phyloP scores from a whole-genome alignment of 2,888 invertebrate genomes.

The Lydus trimaculatus region DNA sequence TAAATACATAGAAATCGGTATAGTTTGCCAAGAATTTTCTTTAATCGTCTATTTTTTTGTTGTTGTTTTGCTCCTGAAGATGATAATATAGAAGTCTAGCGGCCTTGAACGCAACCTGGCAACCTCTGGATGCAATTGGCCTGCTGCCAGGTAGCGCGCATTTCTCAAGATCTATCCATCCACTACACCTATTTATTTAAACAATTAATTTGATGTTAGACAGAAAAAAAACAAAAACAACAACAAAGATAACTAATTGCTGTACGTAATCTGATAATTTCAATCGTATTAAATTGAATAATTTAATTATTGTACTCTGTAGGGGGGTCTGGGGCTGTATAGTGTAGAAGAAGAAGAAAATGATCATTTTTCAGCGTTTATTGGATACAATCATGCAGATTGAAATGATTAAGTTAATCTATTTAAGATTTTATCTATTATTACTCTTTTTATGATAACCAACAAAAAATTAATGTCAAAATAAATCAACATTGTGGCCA shows the following conservation, averaged over 20 bases:
- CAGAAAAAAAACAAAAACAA: too few relatives aligned
- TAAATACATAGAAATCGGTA: background rate
- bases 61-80: background rate
- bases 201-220: too few relatives aligned
- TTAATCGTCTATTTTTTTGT: background rate
- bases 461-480: background rate
- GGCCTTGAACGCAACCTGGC: slow-evolving; percentile 27
- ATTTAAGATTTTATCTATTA: background rate
- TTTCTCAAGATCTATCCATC: slow-evolving; percentile 4
- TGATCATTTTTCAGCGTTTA: background rate
- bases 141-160: slow-evolving; percentile 17
- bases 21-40: background rate
- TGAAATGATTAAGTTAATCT: background rate
- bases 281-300: background rate
- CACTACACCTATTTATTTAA: too few relatives aligned
- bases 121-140: slow-evolving; percentile 25
- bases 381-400: background rate
- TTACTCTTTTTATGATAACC: background rate
- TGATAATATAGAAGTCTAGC: slow-evolving; percentile 2
- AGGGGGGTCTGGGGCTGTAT: too few relatives aligned
- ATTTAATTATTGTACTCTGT: too few relatives aligned
- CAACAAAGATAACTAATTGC: background rate
- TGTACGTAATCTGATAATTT: background rate
- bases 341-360: background rate
- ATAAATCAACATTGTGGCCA: slow-evolving; percentile 23